Base-by-base conservation (phyloP, 2,888 invertebrate genomes). In the Hybos culiciformis region DNA sequence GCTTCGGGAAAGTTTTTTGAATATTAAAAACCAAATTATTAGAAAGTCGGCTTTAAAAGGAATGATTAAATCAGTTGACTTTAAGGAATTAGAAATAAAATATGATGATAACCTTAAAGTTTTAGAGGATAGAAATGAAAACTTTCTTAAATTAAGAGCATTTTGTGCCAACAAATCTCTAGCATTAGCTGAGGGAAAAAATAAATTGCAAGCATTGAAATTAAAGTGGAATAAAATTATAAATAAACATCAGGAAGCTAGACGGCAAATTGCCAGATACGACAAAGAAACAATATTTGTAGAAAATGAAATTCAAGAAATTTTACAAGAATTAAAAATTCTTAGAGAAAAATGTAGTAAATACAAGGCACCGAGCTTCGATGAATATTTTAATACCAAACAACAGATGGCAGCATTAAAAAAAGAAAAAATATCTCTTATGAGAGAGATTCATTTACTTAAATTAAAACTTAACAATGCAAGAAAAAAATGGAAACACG, bases 81-180 rank as follows among this genome's bases (percentile, higher is more conserved):
- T 75, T 50, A 71, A 76, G 45, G 70, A 73, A 52, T 49, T 76
- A 39, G 62, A 65, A 37, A 75, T 75, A 33, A 71, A 73, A 51
- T 72, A 73, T 48, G 57, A 67, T 17, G 67, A 70, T 47, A 61
- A 70, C 33, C 52, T 62, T 9, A 61, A 62, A 46, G 61, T 66
- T 36, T 66, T 75, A 24, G 72, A 73, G 32, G 68, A n/a, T n/a
- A n/a, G n/a, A n/a, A n/a, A n/a, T n/a, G n/a, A n/a, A n/a, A n/a
- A n/a, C n/a, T n/a, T n/a, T n/a, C n/a, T n/a, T n/a, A n/a, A n/a
- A n/a, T n/a, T n/a, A n/a, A n/a, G n/a, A n/a, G n/a, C n/a, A n/a
- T n/a, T n/a, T n/a, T n/a, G n/a, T n/a, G n/a, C n/a, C 43, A 61
- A 57, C 36, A 72, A 72, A 14, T 71, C 70, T 24, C 53, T 73